These are phyloP conservation scores for Ctenoplectra terminalis DNA, from an alignment of 1,140 invertebrate genomes.

Conservation along the genomic window DNA sequence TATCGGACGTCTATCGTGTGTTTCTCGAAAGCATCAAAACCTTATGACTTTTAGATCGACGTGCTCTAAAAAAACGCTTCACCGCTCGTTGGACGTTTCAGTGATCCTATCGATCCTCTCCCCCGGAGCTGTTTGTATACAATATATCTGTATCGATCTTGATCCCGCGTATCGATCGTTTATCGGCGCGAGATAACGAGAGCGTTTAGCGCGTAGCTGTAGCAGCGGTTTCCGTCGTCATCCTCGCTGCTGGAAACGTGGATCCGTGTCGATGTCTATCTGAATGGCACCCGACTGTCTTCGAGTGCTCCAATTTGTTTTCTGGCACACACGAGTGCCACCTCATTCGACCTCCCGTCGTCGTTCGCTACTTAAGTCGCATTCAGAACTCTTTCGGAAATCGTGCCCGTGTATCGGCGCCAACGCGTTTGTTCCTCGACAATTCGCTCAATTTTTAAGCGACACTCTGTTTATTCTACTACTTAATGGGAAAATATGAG, in stretches of 20 bases:
- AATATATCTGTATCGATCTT: conserved; percentile 46
- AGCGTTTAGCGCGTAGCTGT: conserved; percentile 23
- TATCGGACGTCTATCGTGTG: conserved; percentile 1
- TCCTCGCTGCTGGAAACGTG: conserved; percentile 45
- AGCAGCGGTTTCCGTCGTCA: conserved; percentile 28
- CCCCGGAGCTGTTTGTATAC: conserved; percentile 59
- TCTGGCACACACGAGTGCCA: conserved; percentile 49
- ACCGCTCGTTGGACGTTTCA: not conserved
- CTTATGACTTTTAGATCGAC: conserved; percentile 30
- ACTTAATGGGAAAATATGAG: not conserved
- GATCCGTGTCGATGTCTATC: conserved; percentile 67
- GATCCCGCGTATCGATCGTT: conserved; percentile 55
- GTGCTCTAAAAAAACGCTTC: not conserved
- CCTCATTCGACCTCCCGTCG: conserved; percentile 60
- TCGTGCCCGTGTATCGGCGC: conserved; percentile 3
- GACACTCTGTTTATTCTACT: not conserved
- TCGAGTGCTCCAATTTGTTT: conserved; percentile 69
- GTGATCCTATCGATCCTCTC: conserved; percentile 44
- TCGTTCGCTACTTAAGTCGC: conserved; percentile 55
- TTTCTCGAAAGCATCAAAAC: conserved; percentile 42
- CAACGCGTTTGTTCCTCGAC: not conserved
- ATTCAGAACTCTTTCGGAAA: conserved; percentile 63
- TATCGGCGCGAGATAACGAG: conserved; percentile 55
- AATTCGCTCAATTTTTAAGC: not conserved
- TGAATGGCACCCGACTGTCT: conserved; percentile 69